These are phyloP conservation scores for Phoebastria nigripes DNA, from an alignment of 2,797 vertebrate genomes.

Conservation along the genomic window DNA sequence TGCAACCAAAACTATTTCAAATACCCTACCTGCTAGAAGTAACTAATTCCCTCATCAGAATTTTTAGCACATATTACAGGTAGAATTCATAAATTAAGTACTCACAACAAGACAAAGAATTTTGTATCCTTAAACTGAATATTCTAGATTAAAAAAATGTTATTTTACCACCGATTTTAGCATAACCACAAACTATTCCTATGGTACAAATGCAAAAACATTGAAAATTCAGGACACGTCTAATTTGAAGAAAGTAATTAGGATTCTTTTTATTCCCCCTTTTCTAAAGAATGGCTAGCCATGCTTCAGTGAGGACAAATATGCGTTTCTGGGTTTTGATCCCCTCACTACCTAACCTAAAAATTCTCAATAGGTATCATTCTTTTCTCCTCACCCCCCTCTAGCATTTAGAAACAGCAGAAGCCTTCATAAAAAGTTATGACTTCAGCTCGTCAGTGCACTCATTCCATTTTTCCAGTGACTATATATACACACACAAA, in stretches of 20 bases:
- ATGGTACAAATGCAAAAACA: neutral
- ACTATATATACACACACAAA: neutral
- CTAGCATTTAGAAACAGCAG: neutral
- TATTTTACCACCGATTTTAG: neutral
- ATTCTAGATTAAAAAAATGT: neutral
- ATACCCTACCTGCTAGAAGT: neutral
- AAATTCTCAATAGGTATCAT: neutral
- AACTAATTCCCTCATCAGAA: neutral
- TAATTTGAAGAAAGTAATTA: neutral
- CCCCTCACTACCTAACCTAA: neutral
- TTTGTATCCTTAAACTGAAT: neutral
- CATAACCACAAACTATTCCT: neutral
- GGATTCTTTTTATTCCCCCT: neutral
- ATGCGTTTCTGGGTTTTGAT: neutral
- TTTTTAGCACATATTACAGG: neutral
- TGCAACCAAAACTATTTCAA: neutral
- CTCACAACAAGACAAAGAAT: neutral
- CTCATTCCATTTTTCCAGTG: neutral
- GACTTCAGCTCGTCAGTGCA: neutral
- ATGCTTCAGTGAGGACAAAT: neutral
- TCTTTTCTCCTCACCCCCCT: neutral
- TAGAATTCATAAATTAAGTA: neutral
- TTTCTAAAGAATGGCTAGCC: neutral
- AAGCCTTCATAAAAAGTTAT: neutral
- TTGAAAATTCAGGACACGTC: neutral